Percentiles rank a stretch among this genome's conserved stretches.
These are phyloP conservation scores for Tachina grossa DNA, from an alignment of 2,888 invertebrate species.

Conservation along the genomic window DNA sequence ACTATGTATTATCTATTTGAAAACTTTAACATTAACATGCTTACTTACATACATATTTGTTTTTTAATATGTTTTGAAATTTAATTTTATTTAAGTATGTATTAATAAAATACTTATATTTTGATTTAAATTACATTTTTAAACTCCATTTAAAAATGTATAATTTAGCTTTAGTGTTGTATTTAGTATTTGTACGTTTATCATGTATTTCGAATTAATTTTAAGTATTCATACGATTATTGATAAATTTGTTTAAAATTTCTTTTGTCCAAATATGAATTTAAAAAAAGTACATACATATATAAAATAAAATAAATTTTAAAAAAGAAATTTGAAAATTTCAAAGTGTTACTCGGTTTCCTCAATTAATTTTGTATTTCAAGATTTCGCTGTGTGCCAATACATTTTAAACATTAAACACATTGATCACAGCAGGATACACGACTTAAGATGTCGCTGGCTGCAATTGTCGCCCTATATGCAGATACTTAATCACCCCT, in stretches of 20 bases:
- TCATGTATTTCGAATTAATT: constrained; percentile 46
- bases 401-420: neutral
- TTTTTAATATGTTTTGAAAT: constrained; percentile 31
- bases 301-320: constrained; percentile 36
- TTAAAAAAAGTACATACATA: constrained; percentile 38
- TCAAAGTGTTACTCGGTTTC: neutral
- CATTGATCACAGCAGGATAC: too few relatives aligned
- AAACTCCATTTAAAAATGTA: constrained; percentile 43
- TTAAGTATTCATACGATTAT: constrained; percentile 43
- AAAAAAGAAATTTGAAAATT: constrained; percentile 43
- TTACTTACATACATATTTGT: constrained; percentile 10
- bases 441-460: too few relatives aligned
- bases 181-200: constrained; percentile 49
- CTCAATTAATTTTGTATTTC: too few relatives aligned
- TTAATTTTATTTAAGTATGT: neutral
- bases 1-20: neutral
- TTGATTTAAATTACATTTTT: constrained; percentile 7
- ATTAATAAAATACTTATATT: constrained; percentile 7
- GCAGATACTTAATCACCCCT: too few relatives aligned
- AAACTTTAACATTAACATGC: neutral
- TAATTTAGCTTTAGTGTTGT: constrained; percentile 46
- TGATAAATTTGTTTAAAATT: constrained; percentile 45
- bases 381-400: too few relatives aligned
- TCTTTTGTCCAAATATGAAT: constrained; percentile 47
- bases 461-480: too few relatives aligned